Base-by-base conservation (phyloP, 2,113 vertebrate genomes). In the Acanthisitta chloris region DNA sequence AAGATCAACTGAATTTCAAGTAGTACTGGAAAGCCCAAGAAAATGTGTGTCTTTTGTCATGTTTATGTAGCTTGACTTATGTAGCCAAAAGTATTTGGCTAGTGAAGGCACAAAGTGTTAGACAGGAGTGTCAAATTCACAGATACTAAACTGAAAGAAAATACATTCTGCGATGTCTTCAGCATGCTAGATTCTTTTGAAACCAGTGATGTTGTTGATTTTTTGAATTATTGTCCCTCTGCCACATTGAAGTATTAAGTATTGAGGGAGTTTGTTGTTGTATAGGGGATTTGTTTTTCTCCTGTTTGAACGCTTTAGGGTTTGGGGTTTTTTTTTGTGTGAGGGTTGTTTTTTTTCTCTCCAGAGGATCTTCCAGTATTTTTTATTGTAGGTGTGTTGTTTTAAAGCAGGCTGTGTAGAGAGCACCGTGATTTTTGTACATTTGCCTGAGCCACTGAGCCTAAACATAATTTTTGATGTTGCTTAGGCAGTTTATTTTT, bases 401-500 rank as follows among this genome's bases (percentile, higher is more conserved):
- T 88, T 61, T 84, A 54, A 62, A 64, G 33, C 7, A 12, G 7
- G 40, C 65, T 74, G 12, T 46, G 51, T 57, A 80, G 31, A 69
- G 36, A 59, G 43, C 15, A 21, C 36, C 10, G 23, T 59, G 69
- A 48, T 38, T 89, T 86, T 88, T 70, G 31, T 61, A 23, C 17
- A 16, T 80, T 79, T 76, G 59, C 58, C 38, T 57, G 40, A 85
- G 21, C 29, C 66, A 87, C 48, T 38, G 45, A 94, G 80, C 54
- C 29, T 72, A 64, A 71, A 78, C 14, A 33, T 74, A 78, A 40
- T 80, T 81, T 81, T 95, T 94, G 34, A 66, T 62, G 49, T 91
- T 92, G 29, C 70, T 92, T 94, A 62, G 59, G 58, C 85, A 81
- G 57, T 94, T 94, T 67, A n/a, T 74, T 95, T 96, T 97, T 90